Evolutionary conservation across 23 tunicate species (phyloP), one percentile per base, ranked within the genome.

Genomic region (Ascidia mentula): DNA sequence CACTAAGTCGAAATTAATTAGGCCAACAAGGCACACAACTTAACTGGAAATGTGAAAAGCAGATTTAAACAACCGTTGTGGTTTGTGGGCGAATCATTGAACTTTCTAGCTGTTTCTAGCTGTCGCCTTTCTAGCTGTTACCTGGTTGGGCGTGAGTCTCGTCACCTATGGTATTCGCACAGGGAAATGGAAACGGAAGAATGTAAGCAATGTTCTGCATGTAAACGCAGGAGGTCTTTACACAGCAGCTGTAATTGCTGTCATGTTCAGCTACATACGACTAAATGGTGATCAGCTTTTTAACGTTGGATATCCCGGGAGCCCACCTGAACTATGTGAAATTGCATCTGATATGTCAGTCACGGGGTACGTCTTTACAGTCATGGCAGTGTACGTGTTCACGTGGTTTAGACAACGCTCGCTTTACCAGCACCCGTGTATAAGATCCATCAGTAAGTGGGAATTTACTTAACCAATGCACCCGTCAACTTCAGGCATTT

Each of bases 371-470:
- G 37, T 5, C 34, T 35, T 71, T 71, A 71, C 74, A 34, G 38
- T 71, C 2, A 71, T 18, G 36, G 2, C 38, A 17, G 74, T 71
- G 5, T 71, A 71, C 13, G 38, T 35, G 1, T 71, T 71, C 35
- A 34, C 32, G 74, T 71, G 74, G 74, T 71, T 71, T 6, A 26
- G 38, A 18, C 74, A 71, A 71, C 74, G 74, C 1, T 9, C 74
- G 37, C 74, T 71, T 2, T 71, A 71, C 74, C 74, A 71, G 9
- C 74, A 71, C 74, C 74, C 74, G n/a, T n/a, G n/a, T n/a, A n/a
- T n/a, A n/a, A n/a, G n/a, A n/a, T n/a, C n/a, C n/a, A n/a, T n/a
- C n/a, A n/a, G n/a, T n/a, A n/a, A n/a, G n/a, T n/a, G n/a, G n/a
- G n/a, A n/a, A n/a, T n/a, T n/a, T n/a, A n/a, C n/a, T n/a, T n/a